phyloP scores from a whole-genome alignment of 2,888 invertebrate genomes.

The Troides oblongomaculatus region DNA sequence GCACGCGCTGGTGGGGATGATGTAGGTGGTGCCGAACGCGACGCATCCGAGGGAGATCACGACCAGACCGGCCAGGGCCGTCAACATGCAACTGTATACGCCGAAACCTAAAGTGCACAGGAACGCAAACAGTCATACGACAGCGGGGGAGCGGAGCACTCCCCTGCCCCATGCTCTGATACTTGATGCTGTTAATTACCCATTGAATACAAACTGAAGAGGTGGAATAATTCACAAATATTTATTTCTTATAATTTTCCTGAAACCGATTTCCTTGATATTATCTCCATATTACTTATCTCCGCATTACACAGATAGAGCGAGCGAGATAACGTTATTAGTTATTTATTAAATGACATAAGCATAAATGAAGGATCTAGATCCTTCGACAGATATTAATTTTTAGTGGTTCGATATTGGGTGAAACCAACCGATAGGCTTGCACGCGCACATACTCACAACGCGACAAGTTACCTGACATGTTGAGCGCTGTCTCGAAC shows the following conservation, averaged over 20 bases:
- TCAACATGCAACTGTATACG: neutral
- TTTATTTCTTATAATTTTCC: neutral
- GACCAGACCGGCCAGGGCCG: neutral
- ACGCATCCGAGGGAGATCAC: neutral
- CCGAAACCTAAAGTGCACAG: neutral
- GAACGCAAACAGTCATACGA: neutral
- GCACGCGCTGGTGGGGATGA: conserved; percentile 1
- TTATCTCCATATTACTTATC: no score
- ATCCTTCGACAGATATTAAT: no score
- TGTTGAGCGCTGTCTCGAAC: neutral
- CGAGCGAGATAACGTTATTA: no score
- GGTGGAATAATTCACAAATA: neutral
- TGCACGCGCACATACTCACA: no score
- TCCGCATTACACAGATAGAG: no score
- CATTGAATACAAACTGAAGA: neutral
- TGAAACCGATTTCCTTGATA: neutral
- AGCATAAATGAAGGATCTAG: no score
- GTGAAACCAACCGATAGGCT: no score
- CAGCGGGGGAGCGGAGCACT: neutral
- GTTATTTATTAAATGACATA: no score
- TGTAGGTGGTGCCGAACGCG: neutral
- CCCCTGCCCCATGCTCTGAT: neutral
- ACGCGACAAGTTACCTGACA: neutral
- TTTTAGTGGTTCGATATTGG: no score
- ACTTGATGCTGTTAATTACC: neutral